These are phyloP conservation scores for Babylonia areolata DNA, from an alignment of 1,140 invertebrate genomes.

Conservation along the genomic window DNA sequence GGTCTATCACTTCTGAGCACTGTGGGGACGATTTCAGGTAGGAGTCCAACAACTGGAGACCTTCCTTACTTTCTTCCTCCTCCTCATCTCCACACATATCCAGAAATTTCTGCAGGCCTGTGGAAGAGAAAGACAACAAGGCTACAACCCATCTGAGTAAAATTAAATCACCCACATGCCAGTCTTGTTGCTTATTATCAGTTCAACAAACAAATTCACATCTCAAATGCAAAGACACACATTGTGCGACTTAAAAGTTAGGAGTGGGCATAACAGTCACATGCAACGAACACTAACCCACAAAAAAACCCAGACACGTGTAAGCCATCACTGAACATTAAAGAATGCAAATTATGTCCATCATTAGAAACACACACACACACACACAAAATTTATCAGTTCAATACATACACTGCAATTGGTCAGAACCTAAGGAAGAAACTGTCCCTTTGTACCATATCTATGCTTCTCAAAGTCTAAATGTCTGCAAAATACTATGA, in stretches of 20 bases:
- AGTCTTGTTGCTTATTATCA: not conserved
- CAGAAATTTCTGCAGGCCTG: conserved; percentile 15
- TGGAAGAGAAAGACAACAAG: not conserved
- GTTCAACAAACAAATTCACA: too few relatives aligned
- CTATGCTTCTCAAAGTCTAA: too few relatives aligned
- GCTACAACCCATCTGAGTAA: too few relatives aligned
- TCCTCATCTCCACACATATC: not conserved
- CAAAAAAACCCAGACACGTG: not conserved
- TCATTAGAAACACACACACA: not conserved
- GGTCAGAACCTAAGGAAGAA: too few relatives aligned
- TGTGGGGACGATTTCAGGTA: conserved; percentile 1
- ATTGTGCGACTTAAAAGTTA: too few relatives aligned
- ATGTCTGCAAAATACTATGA: too few relatives aligned
- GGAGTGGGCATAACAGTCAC: not conserved
- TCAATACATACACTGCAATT: too few relatives aligned
- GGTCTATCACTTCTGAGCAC: conserved; percentile 19
- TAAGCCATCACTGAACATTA: not conserved
- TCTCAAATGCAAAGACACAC: too few relatives aligned
- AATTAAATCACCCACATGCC: not conserved
- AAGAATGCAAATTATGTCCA: not conserved
- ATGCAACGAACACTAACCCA: not conserved
- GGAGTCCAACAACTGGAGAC: not conserved
- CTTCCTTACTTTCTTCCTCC: not conserved
- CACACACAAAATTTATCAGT: not conserved
- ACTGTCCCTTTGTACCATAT: too few relatives aligned